Percentiles rank a stretch among this genome's conserved stretches.
Conservation (phyloP, 2,113 vertebrate genomes). For the Otolemur garnettii region DNA sequence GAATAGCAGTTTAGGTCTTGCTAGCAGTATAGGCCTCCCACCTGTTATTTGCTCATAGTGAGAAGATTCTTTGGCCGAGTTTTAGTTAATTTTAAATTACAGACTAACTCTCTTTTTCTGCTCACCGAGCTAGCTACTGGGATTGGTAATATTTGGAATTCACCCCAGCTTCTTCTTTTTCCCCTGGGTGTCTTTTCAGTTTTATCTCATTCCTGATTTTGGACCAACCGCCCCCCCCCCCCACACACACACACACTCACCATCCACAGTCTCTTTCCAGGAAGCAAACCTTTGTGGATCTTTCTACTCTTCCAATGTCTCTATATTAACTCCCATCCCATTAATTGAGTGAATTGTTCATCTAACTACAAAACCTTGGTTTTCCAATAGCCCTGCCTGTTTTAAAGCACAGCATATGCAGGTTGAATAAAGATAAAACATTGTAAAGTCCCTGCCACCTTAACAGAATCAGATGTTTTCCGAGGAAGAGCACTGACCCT, state of each 20-base stretch:
- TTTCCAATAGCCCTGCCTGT: background rate
- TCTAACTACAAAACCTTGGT: background rate
- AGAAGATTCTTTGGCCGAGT: background rate
- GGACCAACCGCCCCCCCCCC: background rate
- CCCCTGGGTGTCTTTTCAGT: background rate
- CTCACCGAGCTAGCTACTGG: background rate
- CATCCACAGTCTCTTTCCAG: background rate
- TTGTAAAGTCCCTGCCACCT: background rate
- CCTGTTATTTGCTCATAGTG: background rate
- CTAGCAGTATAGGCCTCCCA: background rate
- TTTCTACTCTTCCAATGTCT: background rate
- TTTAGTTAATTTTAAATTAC: background rate
- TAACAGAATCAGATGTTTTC: background rate
- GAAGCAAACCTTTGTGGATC: background rate
- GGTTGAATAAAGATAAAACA: background rate
- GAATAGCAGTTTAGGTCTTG: background rate
- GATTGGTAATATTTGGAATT: background rate
- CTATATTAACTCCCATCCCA: background rate
- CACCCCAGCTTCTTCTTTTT: background rate
- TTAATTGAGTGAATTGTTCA: background rate
- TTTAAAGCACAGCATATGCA: background rate
- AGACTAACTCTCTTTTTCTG: background rate
- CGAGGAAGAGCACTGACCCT: conserved; percentile 11
- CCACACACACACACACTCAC: no score
- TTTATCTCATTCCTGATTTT: background rate